phyloP scores from a whole-genome alignment of 2,797 vertebrate genomes.

The Lepus oiostolus region DNA sequence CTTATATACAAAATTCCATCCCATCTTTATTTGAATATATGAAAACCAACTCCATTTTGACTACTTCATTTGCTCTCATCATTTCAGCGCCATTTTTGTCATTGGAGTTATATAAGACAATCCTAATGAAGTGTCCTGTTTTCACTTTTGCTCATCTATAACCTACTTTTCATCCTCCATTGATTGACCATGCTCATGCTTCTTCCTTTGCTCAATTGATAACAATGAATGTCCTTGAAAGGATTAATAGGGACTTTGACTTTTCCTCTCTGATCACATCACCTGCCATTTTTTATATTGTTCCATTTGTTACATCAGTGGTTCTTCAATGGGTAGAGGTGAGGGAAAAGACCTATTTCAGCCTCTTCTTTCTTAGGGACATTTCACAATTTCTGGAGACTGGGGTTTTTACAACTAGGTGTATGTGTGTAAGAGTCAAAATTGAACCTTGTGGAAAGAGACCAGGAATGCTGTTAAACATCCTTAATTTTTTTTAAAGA shows the following conservation, averaged over 20 bases:
- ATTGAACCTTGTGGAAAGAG: neutral
- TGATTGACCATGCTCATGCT: neutral
- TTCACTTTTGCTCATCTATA: neutral
- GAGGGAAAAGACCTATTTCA: neutral
- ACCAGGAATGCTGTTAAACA: neutral
- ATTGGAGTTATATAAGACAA: neutral
- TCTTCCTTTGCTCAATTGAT: neutral
- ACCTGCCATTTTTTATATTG: neutral
- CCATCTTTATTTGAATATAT: neutral
- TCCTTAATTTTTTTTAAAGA: neutral
- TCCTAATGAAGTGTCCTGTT: neutral
- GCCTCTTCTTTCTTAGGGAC: neutral
- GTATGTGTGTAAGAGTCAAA: accelerated
- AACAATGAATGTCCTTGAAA: neutral
- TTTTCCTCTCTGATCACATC: neutral
- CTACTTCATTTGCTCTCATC: neutral
- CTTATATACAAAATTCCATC: neutral
- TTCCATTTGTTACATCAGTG: neutral
- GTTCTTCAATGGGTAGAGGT: neutral
- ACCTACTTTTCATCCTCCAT: neutral
- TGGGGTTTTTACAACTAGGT: neutral
- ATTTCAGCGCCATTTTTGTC: neutral
- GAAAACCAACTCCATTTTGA: neutral
- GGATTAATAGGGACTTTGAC: neutral
- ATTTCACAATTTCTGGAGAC: neutral